phyloP scores from a whole-genome alignment of 1,140 invertebrate species.

The Drosophila nannoptera region DNA sequence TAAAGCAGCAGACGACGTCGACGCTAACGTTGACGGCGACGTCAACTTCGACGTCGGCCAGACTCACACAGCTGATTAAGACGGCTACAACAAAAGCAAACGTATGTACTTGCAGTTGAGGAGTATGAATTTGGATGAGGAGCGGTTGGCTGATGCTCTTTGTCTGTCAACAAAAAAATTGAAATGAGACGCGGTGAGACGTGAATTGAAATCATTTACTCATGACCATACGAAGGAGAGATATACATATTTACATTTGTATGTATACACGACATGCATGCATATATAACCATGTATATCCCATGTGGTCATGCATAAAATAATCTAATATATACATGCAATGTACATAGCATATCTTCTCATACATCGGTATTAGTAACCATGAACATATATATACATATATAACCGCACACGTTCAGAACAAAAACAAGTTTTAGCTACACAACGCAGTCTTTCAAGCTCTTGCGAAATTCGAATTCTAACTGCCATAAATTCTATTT shows the following conservation, averaged over 20 bases:
- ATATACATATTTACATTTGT: constrained; percentile 8
- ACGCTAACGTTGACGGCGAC: neutral
- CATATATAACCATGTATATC: too few species aligned
- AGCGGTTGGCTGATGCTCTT: constrained; percentile 24
- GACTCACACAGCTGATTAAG: constrained; percentile 61
- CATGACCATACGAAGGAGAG: constrained; percentile 37
- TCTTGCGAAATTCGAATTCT: constrained; percentile 39
- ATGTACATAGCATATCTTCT: constrained; percentile 10
- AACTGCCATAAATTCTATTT: constrained; percentile 28
- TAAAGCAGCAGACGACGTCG: constrained; percentile 6
- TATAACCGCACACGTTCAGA: constrained; percentile 37
- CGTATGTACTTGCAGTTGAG: constrained; percentile 3
- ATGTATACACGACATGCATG: too few species aligned
- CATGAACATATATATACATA: constrained; percentile 38
- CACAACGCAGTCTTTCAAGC: constrained; percentile 28
- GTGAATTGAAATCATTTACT: constrained; percentile 69
- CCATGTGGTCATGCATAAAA: too few species aligned
- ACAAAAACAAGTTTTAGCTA: constrained; percentile 55
- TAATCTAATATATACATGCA: neutral
- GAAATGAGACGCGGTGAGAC: constrained; percentile 47
- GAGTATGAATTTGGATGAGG: constrained; percentile 14
- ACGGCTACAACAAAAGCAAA: constrained; percentile 28
- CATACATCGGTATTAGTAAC: constrained; percentile 2
- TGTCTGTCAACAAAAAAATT: constrained; percentile 41
- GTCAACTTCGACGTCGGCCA: neutral